A percentile compares a stretch with the other conserved stretches of the same genome.
These are phyloP conservation scores for Clepsis dumicolana DNA, from an alignment of 2,888 invertebrate species.

Conservation along the genomic window DNA sequence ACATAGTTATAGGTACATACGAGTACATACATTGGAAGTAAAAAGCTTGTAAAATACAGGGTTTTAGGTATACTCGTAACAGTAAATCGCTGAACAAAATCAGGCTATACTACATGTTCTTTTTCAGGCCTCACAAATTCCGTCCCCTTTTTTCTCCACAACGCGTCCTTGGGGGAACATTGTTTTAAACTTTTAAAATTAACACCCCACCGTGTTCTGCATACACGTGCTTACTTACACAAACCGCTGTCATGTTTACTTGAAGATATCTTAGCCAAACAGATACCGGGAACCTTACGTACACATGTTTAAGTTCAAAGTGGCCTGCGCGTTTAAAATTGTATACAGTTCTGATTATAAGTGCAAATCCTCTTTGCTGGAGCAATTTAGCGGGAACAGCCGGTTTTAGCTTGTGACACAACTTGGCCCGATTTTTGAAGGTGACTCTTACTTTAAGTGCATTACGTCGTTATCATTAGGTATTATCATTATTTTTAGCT, in stretches of 20 bases:
- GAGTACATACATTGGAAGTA: no score
- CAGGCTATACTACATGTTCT: not conserved
- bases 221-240: constrained; percentile 49
- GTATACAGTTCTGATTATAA: constrained; percentile 47
- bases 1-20: no score
- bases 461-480: not conserved
- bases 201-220: constrained; percentile 50
- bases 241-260: constrained; percentile 42
- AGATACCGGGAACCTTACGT: not conserved
- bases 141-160: constrained; percentile 46
- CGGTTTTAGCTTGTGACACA: constrained; percentile 52
- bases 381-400: constrained; percentile 55
- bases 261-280: constrained; percentile 31
- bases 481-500: not conserved
- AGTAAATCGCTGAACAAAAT: not conserved
- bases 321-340: constrained; percentile 27
- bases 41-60: no score
- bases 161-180: constrained; percentile 42
- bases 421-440: constrained; percentile 48
- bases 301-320: constrained; percentile 33
- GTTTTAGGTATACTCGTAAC: no score
- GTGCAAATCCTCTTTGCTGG: constrained; percentile 55
- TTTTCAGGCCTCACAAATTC: constrained; percentile 37
- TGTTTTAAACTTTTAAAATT: constrained; percentile 55
- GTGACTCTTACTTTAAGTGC: not conserved